Evolutionary conservation across 2,113 vertebrate species (phyloP).

Genomic region (Vulpes vulpes): DNA sequence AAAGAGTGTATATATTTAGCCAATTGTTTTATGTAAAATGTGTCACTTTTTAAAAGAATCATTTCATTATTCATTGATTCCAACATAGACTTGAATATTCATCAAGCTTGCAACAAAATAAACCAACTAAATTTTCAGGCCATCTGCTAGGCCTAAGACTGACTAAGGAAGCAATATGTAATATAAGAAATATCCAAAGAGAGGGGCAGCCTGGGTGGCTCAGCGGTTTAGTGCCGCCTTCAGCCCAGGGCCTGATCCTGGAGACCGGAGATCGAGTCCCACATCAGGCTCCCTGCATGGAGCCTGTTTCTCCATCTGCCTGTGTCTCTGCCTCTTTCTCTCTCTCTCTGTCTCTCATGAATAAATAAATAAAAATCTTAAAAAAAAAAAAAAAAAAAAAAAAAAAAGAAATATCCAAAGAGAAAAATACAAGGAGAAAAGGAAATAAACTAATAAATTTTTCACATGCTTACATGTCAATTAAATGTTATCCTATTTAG

Average conservation of each 20-base stretch:
- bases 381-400: no score
- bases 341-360: no score
- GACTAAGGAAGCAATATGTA: not conserved
- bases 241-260: no score
- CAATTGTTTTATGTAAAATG: not conserved
- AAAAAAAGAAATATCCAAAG: not conserved
- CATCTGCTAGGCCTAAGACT: not conserved
- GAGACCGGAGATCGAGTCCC: no score
- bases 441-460: constrained; percentile 20
- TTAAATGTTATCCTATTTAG: not conserved
- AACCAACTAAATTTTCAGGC: not conserved
- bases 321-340: no score
- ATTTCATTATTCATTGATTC: not conserved
- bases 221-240: no score
- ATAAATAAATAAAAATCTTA: no score
- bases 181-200: not conserved
- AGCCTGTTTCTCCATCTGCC: no score
- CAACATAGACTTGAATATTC: not conserved
- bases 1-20: not conserved
- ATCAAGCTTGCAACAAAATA: not conserved
- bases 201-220: no score
- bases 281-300: no score
- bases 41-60: not conserved
- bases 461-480: not conserved
- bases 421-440: constrained; percentile 13